These are phyloP conservation scores for Disparrhopalites patrizii DNA, from an alignment of 2,888 invertebrate genomes.

Conservation along the genomic window DNA sequence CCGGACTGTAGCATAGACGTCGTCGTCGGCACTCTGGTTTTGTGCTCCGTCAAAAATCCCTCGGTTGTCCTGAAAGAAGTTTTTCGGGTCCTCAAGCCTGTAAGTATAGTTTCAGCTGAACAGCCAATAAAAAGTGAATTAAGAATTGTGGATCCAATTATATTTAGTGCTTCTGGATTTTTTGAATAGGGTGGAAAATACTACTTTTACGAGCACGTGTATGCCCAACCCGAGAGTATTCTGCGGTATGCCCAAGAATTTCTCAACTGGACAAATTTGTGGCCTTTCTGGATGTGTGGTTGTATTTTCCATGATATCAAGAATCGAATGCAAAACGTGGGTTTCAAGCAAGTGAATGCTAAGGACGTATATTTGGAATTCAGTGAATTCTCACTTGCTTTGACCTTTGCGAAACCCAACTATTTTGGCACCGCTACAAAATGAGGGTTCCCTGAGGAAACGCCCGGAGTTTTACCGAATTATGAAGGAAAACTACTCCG, in stretches of 20 bases:
- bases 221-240: background rate
- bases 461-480: background rate
- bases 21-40: background rate
- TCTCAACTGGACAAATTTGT: background rate
- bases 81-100: background rate
- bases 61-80: background rate
- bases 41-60: background rate
- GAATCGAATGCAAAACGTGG: background rate
- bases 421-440: background rate
- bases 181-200: conserved; percentile 11
- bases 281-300: background rate
- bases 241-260: background rate
- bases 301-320: background rate
- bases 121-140: background rate
- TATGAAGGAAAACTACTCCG: background rate
- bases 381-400: background rate
- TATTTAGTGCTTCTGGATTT: no score
- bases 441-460: no score
- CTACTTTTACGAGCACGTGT: conserved; percentile 4
- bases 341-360: background rate
- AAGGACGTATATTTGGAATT: background rate
- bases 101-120: background rate
- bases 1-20: background rate
- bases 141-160: no score
- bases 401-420: background rate